Evolutionary conservation across 2,888 invertebrate genomes (phyloP).

Genomic region (Tillus elongatus): DNA sequence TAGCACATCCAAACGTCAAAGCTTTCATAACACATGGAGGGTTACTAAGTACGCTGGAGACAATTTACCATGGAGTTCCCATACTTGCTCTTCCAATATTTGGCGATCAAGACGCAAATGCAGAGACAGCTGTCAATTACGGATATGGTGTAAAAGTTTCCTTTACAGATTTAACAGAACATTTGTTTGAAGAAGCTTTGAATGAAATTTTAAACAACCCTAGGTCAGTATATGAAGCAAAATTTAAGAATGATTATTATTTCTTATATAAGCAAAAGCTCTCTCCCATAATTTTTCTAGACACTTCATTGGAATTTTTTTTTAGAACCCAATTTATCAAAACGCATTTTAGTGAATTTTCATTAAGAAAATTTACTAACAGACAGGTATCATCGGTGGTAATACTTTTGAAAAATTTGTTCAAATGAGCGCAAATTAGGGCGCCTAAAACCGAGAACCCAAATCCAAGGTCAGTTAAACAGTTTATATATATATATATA

Average conservation of each 20-base stretch:
- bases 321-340: no score
- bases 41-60: slow-evolving; percentile 48
- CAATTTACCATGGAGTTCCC: slow-evolving; percentile 45
- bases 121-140: slow-evolving; percentile 38
- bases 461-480: no score
- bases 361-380: no score
- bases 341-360: no score
- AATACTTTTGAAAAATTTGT: no score
- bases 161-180: slow-evolving; percentile 42
- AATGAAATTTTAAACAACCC: slow-evolving; percentile 41
- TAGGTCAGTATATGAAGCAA: slow-evolving; percentile 18
- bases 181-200: slow-evolving; percentile 35
- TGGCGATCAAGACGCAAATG: slow-evolving; percentile 46
- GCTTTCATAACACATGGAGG: slow-evolving; percentile 54
- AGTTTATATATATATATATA: no score
- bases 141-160: slow-evolving; percentile 31
- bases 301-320: no score
- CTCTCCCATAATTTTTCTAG: no score
- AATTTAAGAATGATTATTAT: background rate
- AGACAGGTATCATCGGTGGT: no score
- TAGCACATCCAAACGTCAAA: slow-evolving; percentile 48
- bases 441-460: no score
- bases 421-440: no score
- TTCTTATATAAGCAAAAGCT: no score
- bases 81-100: slow-evolving; percentile 47